Conservation (phyloP, 2,113 vertebrate genomes). For the human (Homo sapiens) region DNA sequence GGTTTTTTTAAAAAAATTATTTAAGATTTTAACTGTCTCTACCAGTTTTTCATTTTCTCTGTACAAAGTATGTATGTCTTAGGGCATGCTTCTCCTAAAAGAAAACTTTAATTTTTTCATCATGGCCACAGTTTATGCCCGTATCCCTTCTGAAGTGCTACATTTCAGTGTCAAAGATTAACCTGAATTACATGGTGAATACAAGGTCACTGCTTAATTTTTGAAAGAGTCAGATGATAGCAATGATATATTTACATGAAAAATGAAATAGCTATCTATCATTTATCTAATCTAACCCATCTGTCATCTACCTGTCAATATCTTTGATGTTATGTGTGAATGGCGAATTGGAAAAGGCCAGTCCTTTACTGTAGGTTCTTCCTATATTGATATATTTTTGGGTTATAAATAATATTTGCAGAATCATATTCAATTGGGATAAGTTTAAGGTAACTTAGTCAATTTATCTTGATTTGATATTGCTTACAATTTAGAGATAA, state of each 20-base stretch:
- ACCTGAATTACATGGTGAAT: background rate
- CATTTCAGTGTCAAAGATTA: background rate
- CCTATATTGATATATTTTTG: constrained; percentile 40
- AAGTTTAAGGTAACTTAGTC: constrained; percentile 3
- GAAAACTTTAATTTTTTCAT: background rate
- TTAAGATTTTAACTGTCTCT: background rate
- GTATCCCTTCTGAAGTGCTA: background rate
- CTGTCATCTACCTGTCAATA: background rate
- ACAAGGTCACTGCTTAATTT: constrained; percentile 4
- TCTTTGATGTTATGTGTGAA: background rate
- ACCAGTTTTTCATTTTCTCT: constrained; percentile 14
- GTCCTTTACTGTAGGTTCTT: background rate
- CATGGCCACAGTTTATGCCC: background rate
- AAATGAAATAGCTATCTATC: background rate
- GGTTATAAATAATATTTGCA: background rate
- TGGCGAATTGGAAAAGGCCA: background rate
- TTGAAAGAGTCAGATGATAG: constrained; percentile 12
- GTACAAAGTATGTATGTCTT: background rate
- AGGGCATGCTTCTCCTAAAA: background rate
- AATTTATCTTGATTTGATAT: constrained; percentile 49
- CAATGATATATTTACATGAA: constrained; percentile 17
- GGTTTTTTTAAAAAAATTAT: background rate
- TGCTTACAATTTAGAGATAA: constrained; percentile 27
- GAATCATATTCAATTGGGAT: background rate
- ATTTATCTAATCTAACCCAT: background rate